phyloP scores from a whole-genome alignment of 37 sponge, comb jelly and placozoan genomes.

The Diacarnus erythraeanus region DNA sequence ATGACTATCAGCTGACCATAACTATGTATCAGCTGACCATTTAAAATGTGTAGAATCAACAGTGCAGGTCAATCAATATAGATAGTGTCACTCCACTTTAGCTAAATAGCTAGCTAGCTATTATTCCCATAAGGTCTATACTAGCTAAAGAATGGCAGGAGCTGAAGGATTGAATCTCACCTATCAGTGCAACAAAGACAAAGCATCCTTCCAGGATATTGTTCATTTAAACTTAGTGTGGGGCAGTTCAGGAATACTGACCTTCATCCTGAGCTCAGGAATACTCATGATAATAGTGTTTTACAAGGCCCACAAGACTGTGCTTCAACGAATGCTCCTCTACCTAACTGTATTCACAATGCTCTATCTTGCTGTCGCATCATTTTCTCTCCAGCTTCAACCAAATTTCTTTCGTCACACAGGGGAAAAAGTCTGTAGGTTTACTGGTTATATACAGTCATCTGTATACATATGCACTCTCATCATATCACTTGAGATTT shows the following conservation, averaged over 20 bases:
- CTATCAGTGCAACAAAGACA: background rate
- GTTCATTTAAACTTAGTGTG: background rate
- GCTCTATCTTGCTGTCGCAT: background rate
- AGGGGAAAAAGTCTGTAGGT: background rate
- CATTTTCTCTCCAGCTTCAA: background rate
- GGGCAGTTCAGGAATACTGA: background rate
- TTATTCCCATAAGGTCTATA: too few relatives aligned
- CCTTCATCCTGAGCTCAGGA: background rate
- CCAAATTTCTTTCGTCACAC: background rate
- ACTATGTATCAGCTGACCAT: too few relatives aligned
- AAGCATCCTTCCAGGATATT: background rate
- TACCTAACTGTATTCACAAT: constrained; percentile 5
- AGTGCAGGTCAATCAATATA: too few relatives aligned
- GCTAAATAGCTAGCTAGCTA: too few relatives aligned
- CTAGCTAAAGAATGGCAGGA: background rate
- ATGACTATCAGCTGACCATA: too few relatives aligned
- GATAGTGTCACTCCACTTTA: too few relatives aligned
- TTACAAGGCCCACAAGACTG: background rate
- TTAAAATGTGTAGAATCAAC: too few relatives aligned
- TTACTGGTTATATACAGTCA: background rate
- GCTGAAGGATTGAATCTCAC: background rate
- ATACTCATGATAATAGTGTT: constrained; percentile 9
- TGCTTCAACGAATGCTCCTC: background rate
- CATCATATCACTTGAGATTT: background rate
- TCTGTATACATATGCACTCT: background rate